These are phyloP conservation scores for Rhopalosiphum maidis DNA, from an alignment of 1,140 invertebrate species.

Conservation along the genomic window DNA sequence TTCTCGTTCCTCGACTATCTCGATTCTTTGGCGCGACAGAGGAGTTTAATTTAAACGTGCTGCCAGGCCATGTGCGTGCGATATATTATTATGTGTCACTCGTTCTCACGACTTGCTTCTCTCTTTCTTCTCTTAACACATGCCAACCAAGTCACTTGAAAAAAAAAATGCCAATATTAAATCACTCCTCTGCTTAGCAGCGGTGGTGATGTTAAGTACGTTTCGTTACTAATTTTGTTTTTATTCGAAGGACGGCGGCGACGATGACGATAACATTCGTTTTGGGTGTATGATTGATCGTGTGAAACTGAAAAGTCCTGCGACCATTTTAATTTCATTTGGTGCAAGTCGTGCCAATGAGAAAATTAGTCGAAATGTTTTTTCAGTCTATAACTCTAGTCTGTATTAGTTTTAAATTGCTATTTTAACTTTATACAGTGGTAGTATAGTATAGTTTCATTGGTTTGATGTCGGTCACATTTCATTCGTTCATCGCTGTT, in stretches of 20 bases:
- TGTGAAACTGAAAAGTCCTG: conserved; percentile 37
- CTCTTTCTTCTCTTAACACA: neutral
- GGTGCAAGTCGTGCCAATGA: neutral
- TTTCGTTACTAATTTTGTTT: neutral
- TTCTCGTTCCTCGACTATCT: neutral
- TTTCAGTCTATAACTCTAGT: neutral
- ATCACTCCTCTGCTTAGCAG: neutral
- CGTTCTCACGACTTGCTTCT: neutral
- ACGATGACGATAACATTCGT: neutral
- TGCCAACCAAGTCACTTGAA: conserved; percentile 14
- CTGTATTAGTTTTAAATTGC: neutral
- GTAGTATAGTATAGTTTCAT: neutral
- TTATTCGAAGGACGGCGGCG: neutral
- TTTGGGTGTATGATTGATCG: conserved; percentile 44
- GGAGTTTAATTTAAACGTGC: conserved; percentile 4
- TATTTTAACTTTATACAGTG: neutral
- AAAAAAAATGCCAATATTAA: conserved; percentile 48
- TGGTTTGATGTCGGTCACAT: neutral
- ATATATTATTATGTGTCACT: neutral
- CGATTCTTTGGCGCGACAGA: neutral
- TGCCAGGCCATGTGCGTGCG: neutral
- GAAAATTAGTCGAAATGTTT: neutral
- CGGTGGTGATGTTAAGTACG: neutral
- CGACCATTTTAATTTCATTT: neutral
- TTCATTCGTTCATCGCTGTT: no score